Evolutionary conservation across 2,113 vertebrate species (phyloP), one percentile per base, ranked within the genome.

Genomic region (Serinus canaria): DNA sequence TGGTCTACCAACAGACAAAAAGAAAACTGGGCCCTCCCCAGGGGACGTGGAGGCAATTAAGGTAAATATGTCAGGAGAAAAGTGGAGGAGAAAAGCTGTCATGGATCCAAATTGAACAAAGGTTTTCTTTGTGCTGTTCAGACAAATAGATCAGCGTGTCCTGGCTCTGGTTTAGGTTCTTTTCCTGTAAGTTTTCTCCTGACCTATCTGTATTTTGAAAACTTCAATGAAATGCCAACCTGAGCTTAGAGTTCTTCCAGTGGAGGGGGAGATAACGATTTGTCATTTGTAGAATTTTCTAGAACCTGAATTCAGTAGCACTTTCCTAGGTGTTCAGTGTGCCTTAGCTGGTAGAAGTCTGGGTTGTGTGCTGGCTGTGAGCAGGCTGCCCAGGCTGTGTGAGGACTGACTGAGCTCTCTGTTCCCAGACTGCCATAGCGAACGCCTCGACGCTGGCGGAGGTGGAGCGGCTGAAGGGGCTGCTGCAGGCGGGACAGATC

Each of bases 11-110:
- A 95, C 95, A 41, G 99, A 99, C 96, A 99, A 99, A 95, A 99
- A 99, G 97, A 99, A 98, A 97, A 87, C 97, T 1, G 99, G 99
- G 3, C 99, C 99, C 0, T 99, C 99, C 25, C 98, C 98, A 25
- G 99, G 99, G 8, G 99, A 99, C 0, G 98, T 99, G 12, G 99
- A 99, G 91, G 99, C 99, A 2, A 99, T 99, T 87, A 99, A 99
- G 99, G 99, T 99, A 97, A 97, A 24, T 24, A 19, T 22, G 68
- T n/a, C 49, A 53, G 22, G 33, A 15, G 55, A 37, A 19, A 41
- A 44, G 23, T 47, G 46, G 46, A 52, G 24, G 22, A 24, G 47
- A 39, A 20, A 43, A 50, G 25, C 10, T 5, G 28, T 27, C 0
- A 0, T 8, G 70, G 63, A 59, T 69, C 53, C n/a, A 13, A 15